Evolutionary conservation across 2,888 invertebrate genomes (phyloP).

Genomic region (Morpho achilles): DNA sequence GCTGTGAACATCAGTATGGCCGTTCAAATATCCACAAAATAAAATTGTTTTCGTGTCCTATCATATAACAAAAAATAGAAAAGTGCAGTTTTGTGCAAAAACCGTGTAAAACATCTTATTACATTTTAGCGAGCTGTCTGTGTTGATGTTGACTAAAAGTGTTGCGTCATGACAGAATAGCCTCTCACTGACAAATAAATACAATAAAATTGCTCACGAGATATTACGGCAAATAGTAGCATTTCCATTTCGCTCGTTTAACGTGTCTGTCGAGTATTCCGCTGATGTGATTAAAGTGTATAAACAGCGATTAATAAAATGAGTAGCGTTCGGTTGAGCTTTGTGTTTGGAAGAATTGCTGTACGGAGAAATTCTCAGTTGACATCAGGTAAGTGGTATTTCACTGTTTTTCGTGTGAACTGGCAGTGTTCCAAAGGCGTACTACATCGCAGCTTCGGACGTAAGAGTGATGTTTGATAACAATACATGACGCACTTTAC

Average conservation of each 20-base stretch:
- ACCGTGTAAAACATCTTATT: slow-evolving; percentile 37
- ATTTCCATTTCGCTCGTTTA: slow-evolving; percentile 54
- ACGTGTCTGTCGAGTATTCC: slow-evolving; percentile 47
- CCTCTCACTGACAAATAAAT: slow-evolving; percentile 78
- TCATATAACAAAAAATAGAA: slow-evolving; percentile 58
- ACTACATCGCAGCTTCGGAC: slow-evolving; percentile 33
- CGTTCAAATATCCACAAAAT: slow-evolving; percentile 67
- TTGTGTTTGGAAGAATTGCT: slow-evolving; percentile 70
- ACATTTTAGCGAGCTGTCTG: slow-evolving; percentile 52
- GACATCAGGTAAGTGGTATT: slow-evolving; percentile 63
- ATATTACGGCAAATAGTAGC: slow-evolving; percentile 35
- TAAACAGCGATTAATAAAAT: slow-evolving; percentile 45
- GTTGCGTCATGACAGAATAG: slow-evolving; percentile 78
- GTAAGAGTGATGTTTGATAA: slow-evolving; percentile 60
- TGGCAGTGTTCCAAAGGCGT: slow-evolving; percentile 55
- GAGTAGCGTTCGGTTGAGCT: slow-evolving; percentile 74
- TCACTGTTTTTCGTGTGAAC: slow-evolving; percentile 48
- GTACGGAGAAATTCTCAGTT: slow-evolving; percentile 68
- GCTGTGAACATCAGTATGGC: slow-evolving; percentile 79
- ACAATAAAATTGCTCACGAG: slow-evolving; percentile 64
- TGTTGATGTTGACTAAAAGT: slow-evolving; percentile 74
- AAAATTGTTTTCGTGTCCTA: slow-evolving; percentile 62
- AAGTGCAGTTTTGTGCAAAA: slow-evolving; percentile 68
- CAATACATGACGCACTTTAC: slow-evolving; percentile 43
- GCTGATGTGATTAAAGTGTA: slow-evolving; percentile 59